A percentile compares a stretch with the other conserved stretches of the same genome.
These are phyloP conservation scores for Coelopa pilipes DNA, from an alignment of 2,888 invertebrate genomes.

Conservation along the genomic window DNA sequence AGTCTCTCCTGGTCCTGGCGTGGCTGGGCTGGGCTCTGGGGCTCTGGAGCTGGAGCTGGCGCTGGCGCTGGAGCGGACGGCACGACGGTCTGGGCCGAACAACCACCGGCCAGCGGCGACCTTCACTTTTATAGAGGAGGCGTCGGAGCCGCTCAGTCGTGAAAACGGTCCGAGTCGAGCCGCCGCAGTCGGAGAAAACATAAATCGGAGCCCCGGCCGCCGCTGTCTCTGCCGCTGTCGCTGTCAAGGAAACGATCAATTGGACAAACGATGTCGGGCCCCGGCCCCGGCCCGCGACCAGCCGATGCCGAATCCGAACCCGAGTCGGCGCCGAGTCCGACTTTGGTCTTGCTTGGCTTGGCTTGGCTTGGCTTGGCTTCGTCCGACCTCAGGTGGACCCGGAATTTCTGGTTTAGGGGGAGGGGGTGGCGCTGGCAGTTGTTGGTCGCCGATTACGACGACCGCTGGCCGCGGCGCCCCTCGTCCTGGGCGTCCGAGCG, in stretches of 20 bases:
- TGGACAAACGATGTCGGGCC: not conserved
- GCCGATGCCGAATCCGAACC: no score
- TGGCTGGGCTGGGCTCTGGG: not conserved
- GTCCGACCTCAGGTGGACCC: slow-evolving; percentile 8
- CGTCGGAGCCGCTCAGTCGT: slow-evolving; percentile 3
- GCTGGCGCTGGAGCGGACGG: slow-evolving; percentile 33
- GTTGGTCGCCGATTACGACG: no score
- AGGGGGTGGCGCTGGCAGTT: no score
- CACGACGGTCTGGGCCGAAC: slow-evolving; percentile 48
- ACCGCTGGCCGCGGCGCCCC: no score
- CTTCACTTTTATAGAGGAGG: slow-evolving; percentile 51
- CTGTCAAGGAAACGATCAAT: not conserved
- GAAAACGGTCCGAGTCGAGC: slow-evolving; percentile 1
- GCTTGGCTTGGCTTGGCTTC: not conserved
- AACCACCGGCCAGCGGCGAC: slow-evolving; percentile 47
- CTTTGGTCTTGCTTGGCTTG: no score
- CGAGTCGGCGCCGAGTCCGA: not conserved
- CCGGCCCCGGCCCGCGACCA: no score
- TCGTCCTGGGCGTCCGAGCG: not conserved
- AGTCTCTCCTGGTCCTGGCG: not conserved
- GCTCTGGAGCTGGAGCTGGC: not conserved
- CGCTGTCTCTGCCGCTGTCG: no score
- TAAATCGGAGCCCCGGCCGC: slow-evolving; percentile 2
- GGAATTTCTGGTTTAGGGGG: slow-evolving; percentile 6
- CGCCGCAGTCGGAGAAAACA: not conserved